phyloP scores from a whole-genome alignment of 2,888 invertebrate genomes.

The Allolobophora icterica region DNA sequence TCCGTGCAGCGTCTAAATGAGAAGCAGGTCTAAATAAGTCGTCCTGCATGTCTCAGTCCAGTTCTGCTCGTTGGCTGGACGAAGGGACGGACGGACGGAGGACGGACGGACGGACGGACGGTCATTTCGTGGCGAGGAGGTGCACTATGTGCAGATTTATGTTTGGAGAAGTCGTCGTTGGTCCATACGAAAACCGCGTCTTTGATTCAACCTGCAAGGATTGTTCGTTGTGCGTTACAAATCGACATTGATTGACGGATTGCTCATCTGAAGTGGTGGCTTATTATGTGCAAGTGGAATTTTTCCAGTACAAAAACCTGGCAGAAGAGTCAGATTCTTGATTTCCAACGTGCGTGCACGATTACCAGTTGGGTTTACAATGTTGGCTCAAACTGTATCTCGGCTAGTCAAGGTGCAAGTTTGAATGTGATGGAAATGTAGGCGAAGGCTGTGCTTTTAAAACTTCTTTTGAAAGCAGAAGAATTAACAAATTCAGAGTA shows the following conservation, averaged over 20 bases:
- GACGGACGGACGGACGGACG: not conserved
- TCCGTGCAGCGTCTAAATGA: not conserved
- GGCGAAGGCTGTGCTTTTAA: not conserved
- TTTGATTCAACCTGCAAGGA: slow-evolving; percentile 17
- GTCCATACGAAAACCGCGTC: slow-evolving; percentile 3
- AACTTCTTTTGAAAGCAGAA: not conserved
- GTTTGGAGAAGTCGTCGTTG: not conserved
- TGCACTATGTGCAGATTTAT: not conserved
- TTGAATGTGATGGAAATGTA: not conserved
- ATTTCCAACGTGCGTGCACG: too few relatives aligned
- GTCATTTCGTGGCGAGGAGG: not conserved
- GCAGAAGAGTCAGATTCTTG: not conserved
- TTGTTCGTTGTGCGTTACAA: not conserved
- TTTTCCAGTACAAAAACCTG: not conserved
- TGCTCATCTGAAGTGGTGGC: not conserved
- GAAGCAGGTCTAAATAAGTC: slow-evolving; percentile 11
- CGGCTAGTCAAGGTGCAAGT: not conserved
- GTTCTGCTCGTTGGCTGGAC: not conserved
- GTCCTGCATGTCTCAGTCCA: not conserved
- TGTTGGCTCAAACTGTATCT: not conserved
- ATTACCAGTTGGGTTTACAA: not conserved
- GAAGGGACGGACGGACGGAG: not conserved
- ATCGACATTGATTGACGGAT: slow-evolving; percentile 1
- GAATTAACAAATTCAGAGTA: not conserved
- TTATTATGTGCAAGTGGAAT: slow-evolving; percentile 2